These are phyloP conservation scores for Caenorhabditis afra DNA, from an alignment of 2,888 invertebrate genomes.

Conservation along the genomic window DNA sequence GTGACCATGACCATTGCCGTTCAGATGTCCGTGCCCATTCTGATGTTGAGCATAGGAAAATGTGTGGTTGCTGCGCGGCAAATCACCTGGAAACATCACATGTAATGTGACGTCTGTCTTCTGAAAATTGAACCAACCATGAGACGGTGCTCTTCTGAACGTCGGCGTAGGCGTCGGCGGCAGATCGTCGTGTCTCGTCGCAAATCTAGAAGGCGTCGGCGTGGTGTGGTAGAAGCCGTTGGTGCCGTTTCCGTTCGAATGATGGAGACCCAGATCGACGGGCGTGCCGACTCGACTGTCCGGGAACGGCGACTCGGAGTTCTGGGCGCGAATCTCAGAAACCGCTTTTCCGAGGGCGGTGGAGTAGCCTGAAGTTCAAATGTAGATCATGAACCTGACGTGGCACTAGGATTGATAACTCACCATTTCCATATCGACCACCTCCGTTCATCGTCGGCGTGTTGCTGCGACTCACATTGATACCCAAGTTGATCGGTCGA, in stretches of 20 bases:
- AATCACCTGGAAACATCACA: conserved; percentile 18
- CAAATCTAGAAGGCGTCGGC: conserved; percentile 24
- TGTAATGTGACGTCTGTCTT: too few relatives aligned
- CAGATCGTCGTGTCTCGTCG: conserved; percentile 36
- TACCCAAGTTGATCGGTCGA: conserved; percentile 31
- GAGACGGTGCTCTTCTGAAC: conserved; percentile 48
- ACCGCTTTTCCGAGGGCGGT: conserved; percentile 67
- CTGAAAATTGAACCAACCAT: conserved; percentile 11
- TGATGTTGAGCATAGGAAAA: conserved; percentile 1
- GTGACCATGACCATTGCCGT: background rate
- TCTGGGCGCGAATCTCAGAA: conserved; percentile 66
- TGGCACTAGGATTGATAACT: background rate
- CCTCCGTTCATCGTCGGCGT: conserved; percentile 37
- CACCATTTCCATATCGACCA: conserved; percentile 22
- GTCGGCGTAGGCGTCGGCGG: conserved; percentile 59
- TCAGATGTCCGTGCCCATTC: too few relatives aligned
- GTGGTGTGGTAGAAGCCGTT: conserved; percentile 21
- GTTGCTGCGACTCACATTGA: conserved; percentile 43
- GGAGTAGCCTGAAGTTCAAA: conserved; percentile 39
- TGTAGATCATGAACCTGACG: background rate
- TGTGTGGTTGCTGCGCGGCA: conserved; percentile 28
- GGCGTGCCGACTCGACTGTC: conserved; percentile 62
- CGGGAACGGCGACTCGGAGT: conserved; percentile 66
- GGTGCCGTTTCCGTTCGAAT: conserved; percentile 17
- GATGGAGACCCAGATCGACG: conserved; percentile 61